Conservation (phyloP, 1,140 invertebrate genomes). For the Conus betulinus region DNA sequence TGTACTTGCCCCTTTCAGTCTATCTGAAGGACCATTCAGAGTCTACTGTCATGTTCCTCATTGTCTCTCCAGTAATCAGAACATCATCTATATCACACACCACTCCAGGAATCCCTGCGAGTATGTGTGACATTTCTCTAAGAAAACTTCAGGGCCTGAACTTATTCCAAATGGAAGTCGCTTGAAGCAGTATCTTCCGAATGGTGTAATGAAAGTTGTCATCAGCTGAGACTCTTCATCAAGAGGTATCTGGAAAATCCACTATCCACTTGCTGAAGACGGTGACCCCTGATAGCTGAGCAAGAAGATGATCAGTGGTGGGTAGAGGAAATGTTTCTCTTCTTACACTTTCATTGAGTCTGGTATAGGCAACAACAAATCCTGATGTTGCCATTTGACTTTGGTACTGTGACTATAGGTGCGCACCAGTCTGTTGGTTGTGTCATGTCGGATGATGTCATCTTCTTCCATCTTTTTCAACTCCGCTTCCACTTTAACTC, state of each 20-base stretch:
- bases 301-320: background rate
- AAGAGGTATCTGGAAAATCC: no score
- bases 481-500: background rate
- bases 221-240: background rate
- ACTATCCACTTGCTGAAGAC: no score
- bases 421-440: no score
- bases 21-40: background rate
- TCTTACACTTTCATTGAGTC: constrained; percentile 13
- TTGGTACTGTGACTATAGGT: no score
- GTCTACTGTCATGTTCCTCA: background rate
- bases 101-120: background rate
- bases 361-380: no score
- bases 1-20: background rate
- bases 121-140: background rate
- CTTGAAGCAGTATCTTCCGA: no score
- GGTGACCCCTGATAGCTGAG: no score
- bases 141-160: constrained; percentile 8
- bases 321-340: background rate
- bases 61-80: background rate
- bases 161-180: background rate
- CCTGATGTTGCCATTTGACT: no score
- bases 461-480: background rate
- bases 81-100: background rate
- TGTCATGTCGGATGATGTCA: no score
- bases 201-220: background rate